Evolutionary conservation across 1,140 invertebrate genomes (phyloP), one percentile per base, ranked within the genome.

Genomic region (Eumaeus atala): DNA sequence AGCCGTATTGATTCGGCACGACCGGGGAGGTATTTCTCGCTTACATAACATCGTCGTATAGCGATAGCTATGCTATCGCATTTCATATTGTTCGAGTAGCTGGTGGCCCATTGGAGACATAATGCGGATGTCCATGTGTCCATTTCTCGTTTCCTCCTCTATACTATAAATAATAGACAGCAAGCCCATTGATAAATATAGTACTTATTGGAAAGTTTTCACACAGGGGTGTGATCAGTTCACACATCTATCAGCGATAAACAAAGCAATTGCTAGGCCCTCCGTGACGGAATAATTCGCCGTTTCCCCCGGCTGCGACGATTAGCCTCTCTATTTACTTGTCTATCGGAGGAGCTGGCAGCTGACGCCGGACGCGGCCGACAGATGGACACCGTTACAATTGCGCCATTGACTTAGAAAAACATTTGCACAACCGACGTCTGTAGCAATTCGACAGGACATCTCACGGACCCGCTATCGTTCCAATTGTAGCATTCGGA

Each of bases 241-340:
- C 48, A 53, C 40, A 56, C 67, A 67, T 74, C 73, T 72, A 77
- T 79, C 74, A 69, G 57, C 71, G 63, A 28, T 28, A 70, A 74
- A 86, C 83, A 83, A 81, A 80, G 74, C 78, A 80, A 83, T 81
- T 72, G 77, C 68, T 82, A 71, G 76, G 67, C 72, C 64, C 67
- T 64, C 61, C 66, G 76, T 81, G 83, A 84, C 78, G 74, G 58
- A 71, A 81, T 86, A 86, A 86, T 86, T 79, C 80, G 73, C 74
- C 70, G 77, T 86, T 86, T 86, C 83, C 82, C 72, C 77, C 66
- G 62, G 77, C 77, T 76, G 76, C 78, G 80, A 84, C 83, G 83
- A 86, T 86, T 86, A 86, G 74, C 70, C 67, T 71, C 66, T 81
- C 83, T 84, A 86, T 86, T 86, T 86, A 84, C 70, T 86, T 84